Base-by-base conservation (phyloP, 2,113 vertebrate genomes). In the Mesoclemmys tuberculata region DNA sequence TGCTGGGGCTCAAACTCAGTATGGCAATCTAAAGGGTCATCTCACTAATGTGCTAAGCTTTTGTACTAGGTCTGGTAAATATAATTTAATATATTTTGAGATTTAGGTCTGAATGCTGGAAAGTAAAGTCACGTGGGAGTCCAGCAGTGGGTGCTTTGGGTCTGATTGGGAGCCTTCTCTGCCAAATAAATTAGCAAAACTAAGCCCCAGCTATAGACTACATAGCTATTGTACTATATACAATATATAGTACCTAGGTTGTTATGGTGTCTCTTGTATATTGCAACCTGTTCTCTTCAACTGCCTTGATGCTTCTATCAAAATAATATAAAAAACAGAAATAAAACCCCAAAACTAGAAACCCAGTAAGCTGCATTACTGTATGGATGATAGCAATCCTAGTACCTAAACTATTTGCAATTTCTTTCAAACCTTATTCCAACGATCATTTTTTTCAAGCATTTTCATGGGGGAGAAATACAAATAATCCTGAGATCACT, bases 31-130 rank as follows among this genome's bases (percentile, higher is more conserved):
- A 87, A 90, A 89, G 88, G 87, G 64, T 92, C 81, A 79, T 68
- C 48, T 56, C 49, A 58, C 90, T 29, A 84, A 38, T 61, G 71
- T 56, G 74, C 85, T 51, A 54, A 92, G 81, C 58, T 88, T 46
- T 93, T 90, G 75, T 94, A 75, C 85, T 71, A 71, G 26, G 24
- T 82, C 79, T 1, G 2, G 29, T 90, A 80, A 81, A 10, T 9
- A 84, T 11, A 93, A 93, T 95, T 90, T 88, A 87, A 44, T 56
- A 1, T 64, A 44, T 78, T 94, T 13, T 80, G 89, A 75, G 83
- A 44, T 82, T 44, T 61, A 79, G 85, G 71, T 21, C 87, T 88
- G 75, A 88, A 22, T 0, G 2, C 19, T 80, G 55, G 79, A 61
- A 94, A 88, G 49, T 21, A 81, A 78, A 51, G 21, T 49, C 77